Conservation (phyloP, 2,797 vertebrate genomes). For the Artibeus lituratus region DNA sequence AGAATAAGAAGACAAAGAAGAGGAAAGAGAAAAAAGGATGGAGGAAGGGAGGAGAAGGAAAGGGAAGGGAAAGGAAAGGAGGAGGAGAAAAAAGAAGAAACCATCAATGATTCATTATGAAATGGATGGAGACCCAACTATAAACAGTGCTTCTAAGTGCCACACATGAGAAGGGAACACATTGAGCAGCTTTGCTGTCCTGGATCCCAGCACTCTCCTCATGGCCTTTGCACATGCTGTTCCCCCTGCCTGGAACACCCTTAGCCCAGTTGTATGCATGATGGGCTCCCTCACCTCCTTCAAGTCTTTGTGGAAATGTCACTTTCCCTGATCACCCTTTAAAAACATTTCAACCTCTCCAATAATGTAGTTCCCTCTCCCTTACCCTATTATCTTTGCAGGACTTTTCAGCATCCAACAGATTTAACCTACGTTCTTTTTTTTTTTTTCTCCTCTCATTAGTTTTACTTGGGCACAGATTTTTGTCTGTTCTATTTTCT, state of each 20-base stretch:
- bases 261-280: accelerated
- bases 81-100: background rate
- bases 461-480: no score
- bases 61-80: background rate
- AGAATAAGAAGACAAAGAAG: background rate
- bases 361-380: accelerated
- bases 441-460: background rate
- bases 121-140: background rate
- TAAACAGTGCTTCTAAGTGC: background rate
- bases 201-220: background rate
- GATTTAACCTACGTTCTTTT: background rate
- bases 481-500: background rate
- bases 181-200: accelerated
- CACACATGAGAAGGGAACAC: accelerated
- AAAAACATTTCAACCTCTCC: accelerated
- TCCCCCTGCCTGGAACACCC: background rate
- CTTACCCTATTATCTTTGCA: accelerated
- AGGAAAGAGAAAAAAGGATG: background rate
- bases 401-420: background rate
- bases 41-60: background rate
- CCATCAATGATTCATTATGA: background rate
- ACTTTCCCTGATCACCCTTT: background rate
- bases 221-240: background rate
- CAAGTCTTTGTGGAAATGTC: background rate
- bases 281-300: background rate